These are phyloP conservation scores for Tetranychus piercei DNA, from an alignment of 2,888 invertebrate genomes.

Conservation along the genomic window DNA sequence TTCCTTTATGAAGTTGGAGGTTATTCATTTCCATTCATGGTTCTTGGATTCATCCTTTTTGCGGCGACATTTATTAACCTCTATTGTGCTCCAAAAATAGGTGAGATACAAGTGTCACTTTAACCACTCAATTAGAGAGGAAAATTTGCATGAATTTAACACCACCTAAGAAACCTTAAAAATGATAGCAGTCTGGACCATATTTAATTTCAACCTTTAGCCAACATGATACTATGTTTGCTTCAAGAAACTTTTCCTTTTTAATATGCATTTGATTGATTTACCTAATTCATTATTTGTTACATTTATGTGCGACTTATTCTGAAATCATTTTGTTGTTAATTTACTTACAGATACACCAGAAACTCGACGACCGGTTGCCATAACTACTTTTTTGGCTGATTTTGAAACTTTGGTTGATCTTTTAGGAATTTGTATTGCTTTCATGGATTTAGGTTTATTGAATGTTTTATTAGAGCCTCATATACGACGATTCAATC, in stretches of 20 bases:
- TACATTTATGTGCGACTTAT: too few species aligned
- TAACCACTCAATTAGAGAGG: too few species aligned
- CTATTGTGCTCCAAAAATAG: neutral
- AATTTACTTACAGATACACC: neutral
- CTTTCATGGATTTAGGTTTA: neutral
- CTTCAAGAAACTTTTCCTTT: too few species aligned
- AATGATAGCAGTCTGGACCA: neutral
- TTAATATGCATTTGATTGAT: too few species aligned
- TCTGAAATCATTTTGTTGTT: neutral
- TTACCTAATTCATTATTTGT: too few species aligned
- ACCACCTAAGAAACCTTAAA: too few species aligned
- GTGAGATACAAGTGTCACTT: neutral
- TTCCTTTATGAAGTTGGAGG: constrained; percentile 47
- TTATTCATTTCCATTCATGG: constrained; percentile 58
- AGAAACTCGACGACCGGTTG: neutral
- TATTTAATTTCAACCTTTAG: neutral
- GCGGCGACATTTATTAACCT: constrained; percentile 37
- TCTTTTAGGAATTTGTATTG: neutral
- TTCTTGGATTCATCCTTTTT: constrained; percentile 54
- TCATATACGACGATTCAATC: constrained; percentile 45
- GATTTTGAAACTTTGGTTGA: neutral
- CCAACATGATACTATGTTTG: neutral
- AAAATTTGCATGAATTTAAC: too few species aligned
- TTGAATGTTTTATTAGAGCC: constrained; percentile 61
- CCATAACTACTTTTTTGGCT: neutral